Base-by-base conservation (phyloP, 2,113 vertebrate genomes). In the Callospermophilus lateralis region DNA sequence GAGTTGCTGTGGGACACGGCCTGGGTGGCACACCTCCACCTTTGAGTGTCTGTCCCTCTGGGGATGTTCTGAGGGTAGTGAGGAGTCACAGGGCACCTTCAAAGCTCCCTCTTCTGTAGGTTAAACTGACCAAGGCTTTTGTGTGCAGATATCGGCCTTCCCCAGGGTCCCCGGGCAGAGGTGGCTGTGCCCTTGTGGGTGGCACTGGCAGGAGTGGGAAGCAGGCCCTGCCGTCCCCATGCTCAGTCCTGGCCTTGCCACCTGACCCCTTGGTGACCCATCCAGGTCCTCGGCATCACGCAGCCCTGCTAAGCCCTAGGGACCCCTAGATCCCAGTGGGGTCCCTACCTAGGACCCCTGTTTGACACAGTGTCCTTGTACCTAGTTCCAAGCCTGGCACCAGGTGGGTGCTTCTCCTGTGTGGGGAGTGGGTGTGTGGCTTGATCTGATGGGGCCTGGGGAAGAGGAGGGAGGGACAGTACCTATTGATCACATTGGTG, bases 1-100 rank as follows among this genome's bases (percentile, higher is more conserved):
- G 81, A 93, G 87, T 92, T 74, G 70, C 80, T 93, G 76, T 42
- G 65, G 81, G 77, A 65, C 87, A 72, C 76, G 90, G 70, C 80
- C 89, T 90, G 20, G 51, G 63, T 28, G 39, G 86, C 37, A 73
- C 68, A 37, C 65, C 76, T 86, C 30, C 68, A 5, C 76, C 28
- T 79, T 79, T 63, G 88, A 68, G 74, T 76, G n/a, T 77, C 90
- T 79, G 79, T 94, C 53, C 68, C 77, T 89, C 32, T 8, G 84
- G 87, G 88, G 90, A 22, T 85, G 34, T 92, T 93, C 73, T 92
- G 26, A 88, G 87, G 19, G 32, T 8, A 32, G 4, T 53, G 39
- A 48, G 4, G 58, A 76, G 85, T 53, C 73, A 55, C 63, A 78
- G 76, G 73, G 37, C 5, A 6, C 7, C 77, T 42, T 32, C 7